Evolutionary conservation across 2,113 vertebrate genomes (phyloP).

Genomic region (Rhegmatorhina hoffmannsi): DNA sequence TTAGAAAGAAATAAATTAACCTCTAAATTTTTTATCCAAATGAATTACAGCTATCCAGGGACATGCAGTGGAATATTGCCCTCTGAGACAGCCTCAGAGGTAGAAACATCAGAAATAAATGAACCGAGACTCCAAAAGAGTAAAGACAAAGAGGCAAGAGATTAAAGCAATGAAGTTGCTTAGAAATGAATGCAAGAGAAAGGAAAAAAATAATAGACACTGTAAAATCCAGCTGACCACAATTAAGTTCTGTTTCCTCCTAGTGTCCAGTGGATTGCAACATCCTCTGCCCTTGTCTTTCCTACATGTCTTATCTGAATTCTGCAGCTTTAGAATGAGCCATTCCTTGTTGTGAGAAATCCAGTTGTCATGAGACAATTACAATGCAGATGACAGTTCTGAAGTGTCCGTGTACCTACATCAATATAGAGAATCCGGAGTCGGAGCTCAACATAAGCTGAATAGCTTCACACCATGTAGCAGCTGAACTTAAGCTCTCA

Average conservation of each 20-base stretch:
- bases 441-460: background rate
- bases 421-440: background rate
- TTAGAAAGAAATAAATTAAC: background rate
- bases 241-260: background rate
- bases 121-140: background rate
- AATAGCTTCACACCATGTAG: background rate
- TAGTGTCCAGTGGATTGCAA: background rate
- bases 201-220: background rate
- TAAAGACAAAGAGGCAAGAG: background rate
- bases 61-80: background rate
- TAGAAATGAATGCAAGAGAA: background rate
- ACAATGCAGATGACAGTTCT: background rate
- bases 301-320: background rate
- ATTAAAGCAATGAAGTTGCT: background rate
- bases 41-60: background rate
- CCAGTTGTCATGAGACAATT: background rate
- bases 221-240: background rate
- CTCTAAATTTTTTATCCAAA: background rate
- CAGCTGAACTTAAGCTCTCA: background rate
- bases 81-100: background rate
- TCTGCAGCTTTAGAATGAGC: background rate
- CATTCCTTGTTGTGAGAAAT: background rate
- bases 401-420: background rate
- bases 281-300: background rate
- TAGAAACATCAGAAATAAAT: background rate